A percentile compares a stretch with the other conserved stretches of the same genome.
Conservation (phyloP, 1,140 invertebrate genomes). For the Liolophura sinensis region DNA sequence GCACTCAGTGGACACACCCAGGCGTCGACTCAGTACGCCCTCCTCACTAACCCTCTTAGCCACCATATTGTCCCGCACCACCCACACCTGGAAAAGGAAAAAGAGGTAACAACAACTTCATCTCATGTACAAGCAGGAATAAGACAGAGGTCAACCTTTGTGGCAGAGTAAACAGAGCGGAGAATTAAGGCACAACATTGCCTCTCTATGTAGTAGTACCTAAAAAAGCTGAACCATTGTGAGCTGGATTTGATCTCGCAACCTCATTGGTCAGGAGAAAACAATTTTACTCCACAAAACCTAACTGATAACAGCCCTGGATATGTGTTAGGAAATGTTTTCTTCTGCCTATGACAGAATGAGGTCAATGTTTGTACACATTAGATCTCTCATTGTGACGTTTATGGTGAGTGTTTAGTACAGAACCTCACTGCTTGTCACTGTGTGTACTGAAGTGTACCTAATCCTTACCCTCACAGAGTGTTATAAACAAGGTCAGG, state of each 20-base stretch:
- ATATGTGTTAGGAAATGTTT: not conserved
- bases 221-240: too few relatives aligned
- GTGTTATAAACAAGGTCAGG: too few relatives aligned
- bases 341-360: not conserved
- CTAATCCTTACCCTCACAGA: too few relatives aligned
- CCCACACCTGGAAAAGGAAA: constrained; percentile 74
- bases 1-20: constrained; percentile 72
- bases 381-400: not conserved
- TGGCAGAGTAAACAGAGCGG: not conserved
- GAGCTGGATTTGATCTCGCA: not conserved
- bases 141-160: not conserved
- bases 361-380: not conserved
- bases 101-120: constrained; percentile 2
- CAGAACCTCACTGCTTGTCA: too few relatives aligned
- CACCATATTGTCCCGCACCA: constrained; percentile 60
- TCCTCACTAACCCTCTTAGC: constrained; percentile 57
- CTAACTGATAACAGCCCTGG: too few relatives aligned
- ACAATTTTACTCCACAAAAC: not conserved
- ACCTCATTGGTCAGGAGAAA: not conserved
- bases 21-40: constrained; percentile 73
- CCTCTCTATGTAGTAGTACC: not conserved
- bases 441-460: too few relatives aligned
- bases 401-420: too few relatives aligned
- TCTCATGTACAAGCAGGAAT: not conserved
- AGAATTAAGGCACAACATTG: not conserved